Evolutionary conservation across 2,113 vertebrate genomes (phyloP), one percentile per base, ranked within the genome.

Genomic region (Corapipo altera): DNA sequence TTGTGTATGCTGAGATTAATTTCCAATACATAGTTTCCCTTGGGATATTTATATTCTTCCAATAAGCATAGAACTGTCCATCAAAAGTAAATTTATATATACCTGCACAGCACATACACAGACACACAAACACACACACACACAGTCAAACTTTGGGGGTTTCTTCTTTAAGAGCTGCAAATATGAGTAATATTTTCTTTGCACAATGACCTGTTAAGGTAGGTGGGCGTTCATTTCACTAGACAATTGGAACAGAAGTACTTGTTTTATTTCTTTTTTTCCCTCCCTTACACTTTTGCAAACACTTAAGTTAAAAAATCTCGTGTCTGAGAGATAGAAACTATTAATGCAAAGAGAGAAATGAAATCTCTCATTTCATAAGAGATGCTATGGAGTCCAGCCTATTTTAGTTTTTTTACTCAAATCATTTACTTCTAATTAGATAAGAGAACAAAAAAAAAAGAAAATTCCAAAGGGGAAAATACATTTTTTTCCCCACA

Each of bases 11-110:
- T 95, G 97, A 98, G 93, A 97, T 98, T 98, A 98, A 98, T 98
- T 98, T 98, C 97, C 97, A 98, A 97, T 96, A 97, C 41, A 4
- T 93, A 64, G 54, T 93, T 94, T 98, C 98, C 97, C 98, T 94
- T 96, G 98, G 97, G 98, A 98, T 96, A 98, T 98, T 98, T 98
- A 97, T 98, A 98, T 98, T 97, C 98, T 97, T 97, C 97, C 97
- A 98, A 97, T 98, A 97, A 98, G 97, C 94, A 97, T 92, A 97
- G 95, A 98, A 98, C 97, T 98, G 98, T 98, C 98, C 96, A 97
- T 98, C 98, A 98, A 97, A 98, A 98, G 90, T 97, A 98, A 97
- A 90, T 96, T 96, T 97, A 94, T 93, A 85, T 85, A 72, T 64
- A 70, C 7, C 5, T 17, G 1, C 41, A 79, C 27, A 81, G 41